These are phyloP conservation scores for Mus pahari DNA, from an alignment of 2,113 vertebrate species.

Conservation along the genomic window DNA sequence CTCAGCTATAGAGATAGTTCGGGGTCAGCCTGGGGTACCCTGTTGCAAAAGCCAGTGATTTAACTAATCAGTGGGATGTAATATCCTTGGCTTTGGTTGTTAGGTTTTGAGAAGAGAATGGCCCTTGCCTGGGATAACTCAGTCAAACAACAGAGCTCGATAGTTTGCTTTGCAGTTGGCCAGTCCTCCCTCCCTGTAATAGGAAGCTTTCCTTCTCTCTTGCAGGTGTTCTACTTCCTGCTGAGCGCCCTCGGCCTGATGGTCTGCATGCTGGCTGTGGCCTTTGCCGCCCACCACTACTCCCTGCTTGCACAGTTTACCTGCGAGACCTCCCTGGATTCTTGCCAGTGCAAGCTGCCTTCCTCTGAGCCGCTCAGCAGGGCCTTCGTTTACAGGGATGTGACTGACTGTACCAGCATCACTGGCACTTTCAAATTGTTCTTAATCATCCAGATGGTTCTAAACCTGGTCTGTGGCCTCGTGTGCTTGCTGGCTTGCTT, in stretches of 20 bases:
- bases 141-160: not conserved
- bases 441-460: constrained; percentile 92
- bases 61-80: too few species aligned
- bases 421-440: constrained; percentile 90
- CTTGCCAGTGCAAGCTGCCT: constrained; percentile 92
- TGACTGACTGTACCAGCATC: constrained; percentile 89
- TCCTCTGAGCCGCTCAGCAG: constrained; percentile 90
- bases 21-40: not conserved
- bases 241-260: constrained; percentile 91
- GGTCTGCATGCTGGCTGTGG: constrained; percentile 91
- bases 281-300: constrained; percentile 93
- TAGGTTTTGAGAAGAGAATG: not conserved
- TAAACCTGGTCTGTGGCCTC: constrained; percentile 91
- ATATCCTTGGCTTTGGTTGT: not conserved
- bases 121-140: not conserved
- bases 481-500: constrained; percentile 92
- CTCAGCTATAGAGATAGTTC: not conserved
- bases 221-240: constrained; percentile 94
- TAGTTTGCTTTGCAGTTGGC: not conserved
- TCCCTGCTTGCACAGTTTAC: constrained; percentile 88
- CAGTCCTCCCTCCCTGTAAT: not conserved
- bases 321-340: constrained; percentile 81
- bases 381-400: constrained; percentile 90
- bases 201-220: constrained; percentile 31
- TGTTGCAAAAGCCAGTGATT: too few species aligned